Evolutionary conservation across 2,797 vertebrate genomes (phyloP), one percentile per base, ranked within the genome.

Genomic region (Clamator glandarius): DNA sequence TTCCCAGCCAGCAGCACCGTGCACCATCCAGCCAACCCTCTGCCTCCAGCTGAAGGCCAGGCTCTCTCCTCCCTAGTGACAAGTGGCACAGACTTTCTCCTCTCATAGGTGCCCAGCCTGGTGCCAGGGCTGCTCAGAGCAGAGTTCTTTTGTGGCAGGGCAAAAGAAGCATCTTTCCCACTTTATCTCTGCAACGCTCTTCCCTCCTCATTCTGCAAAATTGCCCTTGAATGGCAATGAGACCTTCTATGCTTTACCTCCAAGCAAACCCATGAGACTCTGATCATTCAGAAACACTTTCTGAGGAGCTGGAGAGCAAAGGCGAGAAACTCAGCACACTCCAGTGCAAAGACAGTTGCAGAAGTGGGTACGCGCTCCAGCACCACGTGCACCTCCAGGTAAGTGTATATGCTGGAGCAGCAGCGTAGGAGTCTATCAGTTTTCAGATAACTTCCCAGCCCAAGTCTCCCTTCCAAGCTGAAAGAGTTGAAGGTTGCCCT

Each of bases 21-120:
- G 6, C 1, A 9, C 14, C 2, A 0, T n/a, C n/a, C n/a, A n/a
- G 12, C n/a, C 54, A 17, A 19, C 68, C 24, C 72, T 15, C 72
- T 20, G 33, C 39, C 84, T 26, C 35, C 50, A 17, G 31, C 39
- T 11, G 25, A 26, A 28, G 54, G 52, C 41, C 61, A 2, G 3
- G 35, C 41, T 16, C 9, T 7, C 72, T 39, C 42, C 15, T 57
- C n/a, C 21, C n/a, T 2, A 4, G 55, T 9, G 39, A 70, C 52
- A 39, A 62, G 82, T 5, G 62, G n/a, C 76, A 51, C 14, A 7
- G 33, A 16, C 8, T 23, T 39, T 24, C 63, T 35, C 6, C 0
- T 2, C 62, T n/a, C 3, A 2, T 8, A 41, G 33, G 17, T 44
- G 28, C 57, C 50, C 69, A 33, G 28, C 31, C 31, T 26, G 44